These are phyloP conservation scores for Sorex maritimensis DNA, from an alignment of 2,797 vertebrate genomes.

Conservation along the genomic window DNA sequence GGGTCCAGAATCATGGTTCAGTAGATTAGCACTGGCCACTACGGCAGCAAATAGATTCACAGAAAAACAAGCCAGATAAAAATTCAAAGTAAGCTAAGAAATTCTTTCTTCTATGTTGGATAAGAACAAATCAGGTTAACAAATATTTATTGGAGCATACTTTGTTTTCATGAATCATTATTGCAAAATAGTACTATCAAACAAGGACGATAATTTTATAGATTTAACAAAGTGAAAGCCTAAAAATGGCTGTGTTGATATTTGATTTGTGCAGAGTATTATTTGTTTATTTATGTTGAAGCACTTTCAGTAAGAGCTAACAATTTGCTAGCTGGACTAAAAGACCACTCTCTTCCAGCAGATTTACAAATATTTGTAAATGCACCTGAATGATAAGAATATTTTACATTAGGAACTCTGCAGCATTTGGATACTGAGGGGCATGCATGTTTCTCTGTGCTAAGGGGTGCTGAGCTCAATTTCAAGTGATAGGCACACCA, in stretches of 20 bases:
- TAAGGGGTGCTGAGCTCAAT: not conserved
- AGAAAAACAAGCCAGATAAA: not conserved
- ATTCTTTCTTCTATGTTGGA: not conserved
- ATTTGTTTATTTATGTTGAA: not conserved
- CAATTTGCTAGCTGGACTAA: not conserved
- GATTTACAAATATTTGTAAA: not conserved
- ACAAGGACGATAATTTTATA: not conserved
- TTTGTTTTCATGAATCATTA: constrained; percentile 35
- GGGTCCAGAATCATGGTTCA: not conserved
- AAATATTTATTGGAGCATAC: constrained; percentile 3
- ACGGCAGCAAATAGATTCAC: not conserved
- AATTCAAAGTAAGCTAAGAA: not conserved
- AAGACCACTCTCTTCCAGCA: not conserved
- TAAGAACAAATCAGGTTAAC: not conserved
- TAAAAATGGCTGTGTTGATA: not conserved
- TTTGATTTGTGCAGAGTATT: constrained; percentile 18
- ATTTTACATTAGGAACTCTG: not conserved
- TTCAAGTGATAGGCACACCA: not conserved
- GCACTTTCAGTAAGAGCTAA: not conserved
- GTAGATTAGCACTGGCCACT: not conserved
- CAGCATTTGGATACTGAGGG: not conserved
- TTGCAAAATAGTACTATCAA: not conserved
- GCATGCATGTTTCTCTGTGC: not conserved
- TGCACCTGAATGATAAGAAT: not conserved
- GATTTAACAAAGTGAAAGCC: not conserved